These are phyloP conservation scores for Didymodactylos carnosus DNA, from an alignment of 2,888 invertebrate genomes.

Conservation along the genomic window DNA sequence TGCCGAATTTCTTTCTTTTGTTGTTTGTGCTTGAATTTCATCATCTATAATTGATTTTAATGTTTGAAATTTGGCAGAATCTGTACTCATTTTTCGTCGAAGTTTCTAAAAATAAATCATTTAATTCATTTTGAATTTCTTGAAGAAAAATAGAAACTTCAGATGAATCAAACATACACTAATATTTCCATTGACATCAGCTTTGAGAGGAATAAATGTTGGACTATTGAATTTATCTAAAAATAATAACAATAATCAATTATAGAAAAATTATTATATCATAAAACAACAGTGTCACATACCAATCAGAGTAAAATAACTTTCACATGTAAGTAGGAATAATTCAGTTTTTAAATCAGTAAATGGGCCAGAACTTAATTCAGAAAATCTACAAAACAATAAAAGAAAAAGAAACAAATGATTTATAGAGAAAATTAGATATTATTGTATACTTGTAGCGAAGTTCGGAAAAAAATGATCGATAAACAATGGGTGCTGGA, in stretches of 20 bases:
- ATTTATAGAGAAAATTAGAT: neutral
- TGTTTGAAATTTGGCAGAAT: constrained; percentile 23
- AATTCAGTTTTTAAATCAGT: constrained; percentile 22
- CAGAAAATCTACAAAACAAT: neutral
- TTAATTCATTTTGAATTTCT: neutral
- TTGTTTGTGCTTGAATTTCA: constrained; percentile 6
- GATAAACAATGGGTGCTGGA: neutral
- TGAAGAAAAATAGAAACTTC: neutral
- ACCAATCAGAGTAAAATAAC: constrained; percentile 22
- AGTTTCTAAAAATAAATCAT: constrained; percentile 27
- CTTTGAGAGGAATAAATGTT: constrained; percentile 33
- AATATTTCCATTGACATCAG: constrained; percentile 33
- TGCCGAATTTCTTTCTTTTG: constrained; percentile 8
- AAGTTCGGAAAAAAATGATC: neutral
- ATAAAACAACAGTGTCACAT: neutral
- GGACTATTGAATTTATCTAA: constrained; percentile 31
- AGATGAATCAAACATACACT: constrained; percentile 21
- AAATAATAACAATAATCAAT: constrained; percentile 20
- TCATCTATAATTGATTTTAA: constrained; percentile 20
- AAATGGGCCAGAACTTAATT: constrained; percentile 26
- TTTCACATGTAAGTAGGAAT: constrained; percentile 27
- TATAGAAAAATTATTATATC: neutral
- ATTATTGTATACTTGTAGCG: neutral
- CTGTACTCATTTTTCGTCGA: constrained; percentile 25
- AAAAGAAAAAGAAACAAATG: neutral